Evolutionary conservation across 2,888 invertebrate genomes (phyloP).

Genomic region (Drosophila meridionalis): DNA sequence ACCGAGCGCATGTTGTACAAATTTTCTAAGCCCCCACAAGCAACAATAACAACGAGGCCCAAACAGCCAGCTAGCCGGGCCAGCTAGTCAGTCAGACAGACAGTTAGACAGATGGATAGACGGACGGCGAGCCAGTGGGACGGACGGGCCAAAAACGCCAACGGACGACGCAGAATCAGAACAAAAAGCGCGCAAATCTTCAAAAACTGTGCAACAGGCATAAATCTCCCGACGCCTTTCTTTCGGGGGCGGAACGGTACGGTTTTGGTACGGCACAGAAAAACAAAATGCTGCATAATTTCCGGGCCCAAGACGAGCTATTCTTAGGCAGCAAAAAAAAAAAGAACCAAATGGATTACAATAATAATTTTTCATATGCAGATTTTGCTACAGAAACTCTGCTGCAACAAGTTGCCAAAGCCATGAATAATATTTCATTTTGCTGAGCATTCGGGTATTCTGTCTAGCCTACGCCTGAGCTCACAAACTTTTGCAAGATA

Average conservation of each 20-base stretch:
- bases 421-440: slow-evolving; percentile 80
- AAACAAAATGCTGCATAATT: slow-evolving; percentile 81
- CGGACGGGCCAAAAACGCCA: slow-evolving; percentile 53
- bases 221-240: slow-evolving; percentile 78
- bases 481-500: background rate
- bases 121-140: slow-evolving; percentile 13
- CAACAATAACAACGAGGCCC: slow-evolving; percentile 49
- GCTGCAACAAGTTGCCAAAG: slow-evolving; percentile 77
- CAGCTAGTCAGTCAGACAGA: slow-evolving; percentile 27
- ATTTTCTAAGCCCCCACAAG: slow-evolving; percentile 71
- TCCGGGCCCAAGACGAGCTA: slow-evolving; percentile 47
- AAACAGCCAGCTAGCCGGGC: slow-evolving; percentile 21
- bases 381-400: slow-evolving; percentile 69
- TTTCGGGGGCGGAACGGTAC: slow-evolving; percentile 64
- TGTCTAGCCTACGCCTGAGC: slow-evolving; percentile 56
- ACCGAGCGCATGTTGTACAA: slow-evolving; percentile 77
- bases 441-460: slow-evolving; percentile 56
- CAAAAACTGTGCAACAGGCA: slow-evolving; percentile 61
- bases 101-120: slow-evolving; percentile 20
- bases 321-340: slow-evolving; percentile 9
- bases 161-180: slow-evolving; percentile 67
- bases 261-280: slow-evolving; percentile 33
- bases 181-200: slow-evolving; percentile 67
- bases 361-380: slow-evolving; percentile 81
- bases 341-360: slow-evolving; percentile 76